Conservation (phyloP, 1,140 invertebrate species). For the Drosophila tani region DNA sequence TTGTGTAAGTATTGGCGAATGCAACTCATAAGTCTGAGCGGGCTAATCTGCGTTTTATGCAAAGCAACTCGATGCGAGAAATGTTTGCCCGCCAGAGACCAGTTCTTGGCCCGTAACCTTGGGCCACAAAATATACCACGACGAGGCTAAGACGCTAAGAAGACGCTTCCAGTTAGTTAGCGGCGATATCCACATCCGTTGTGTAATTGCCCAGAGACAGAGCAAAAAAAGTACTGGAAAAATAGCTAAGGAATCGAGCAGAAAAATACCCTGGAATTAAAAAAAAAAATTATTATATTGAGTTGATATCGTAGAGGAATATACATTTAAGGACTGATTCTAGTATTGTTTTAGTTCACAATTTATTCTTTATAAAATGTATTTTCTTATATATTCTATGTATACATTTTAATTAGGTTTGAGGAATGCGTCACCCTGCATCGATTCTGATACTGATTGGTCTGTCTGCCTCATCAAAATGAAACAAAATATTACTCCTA, state of each 20-base stretch:
- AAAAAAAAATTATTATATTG: accelerated
- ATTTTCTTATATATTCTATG: too few species aligned
- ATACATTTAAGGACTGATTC: too few species aligned
- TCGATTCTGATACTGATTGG: too few species aligned
- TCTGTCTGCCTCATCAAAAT: not conserved
- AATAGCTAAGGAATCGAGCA: not conserved
- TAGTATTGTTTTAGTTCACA: too few species aligned
- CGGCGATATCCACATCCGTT: constrained; percentile 31
- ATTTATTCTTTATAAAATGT: too few species aligned
- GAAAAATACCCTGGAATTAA: not conserved
- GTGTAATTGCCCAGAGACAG: constrained; percentile 46
- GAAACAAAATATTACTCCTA: not conserved
- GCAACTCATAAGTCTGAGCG: constrained; percentile 48
- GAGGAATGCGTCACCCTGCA: too few species aligned
- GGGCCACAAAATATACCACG: constrained; percentile 43
- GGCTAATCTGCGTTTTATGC: constrained; percentile 59
- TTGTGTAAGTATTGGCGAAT: constrained; percentile 41
- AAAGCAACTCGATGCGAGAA: constrained; percentile 37
- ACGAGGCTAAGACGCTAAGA: constrained; percentile 35
- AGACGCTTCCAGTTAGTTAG: constrained; percentile 59
- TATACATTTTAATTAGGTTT: too few species aligned
- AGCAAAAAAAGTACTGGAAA: not conserved
- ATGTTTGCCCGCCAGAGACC: constrained; percentile 58
- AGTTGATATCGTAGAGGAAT: too few species aligned
- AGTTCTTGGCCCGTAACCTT: constrained; percentile 68